Conservation (phyloP, 2,113 vertebrate species). For the Varanus komodoensis region DNA sequence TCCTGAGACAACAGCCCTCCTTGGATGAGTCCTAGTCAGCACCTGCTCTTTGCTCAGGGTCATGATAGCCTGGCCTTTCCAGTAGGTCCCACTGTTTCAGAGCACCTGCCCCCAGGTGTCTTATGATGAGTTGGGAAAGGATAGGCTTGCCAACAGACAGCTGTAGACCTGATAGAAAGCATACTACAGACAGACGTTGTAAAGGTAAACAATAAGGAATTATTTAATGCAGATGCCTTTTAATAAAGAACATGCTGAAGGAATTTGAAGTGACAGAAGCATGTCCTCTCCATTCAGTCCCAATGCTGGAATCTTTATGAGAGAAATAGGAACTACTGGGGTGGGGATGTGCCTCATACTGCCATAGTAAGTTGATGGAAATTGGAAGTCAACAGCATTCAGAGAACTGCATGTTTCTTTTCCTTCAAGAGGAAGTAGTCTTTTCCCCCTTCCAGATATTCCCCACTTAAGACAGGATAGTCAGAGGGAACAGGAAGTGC, state of each 20-base stretch:
- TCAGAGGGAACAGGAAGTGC: neutral
- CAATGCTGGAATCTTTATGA: too few species aligned
- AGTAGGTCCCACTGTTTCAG: too few species aligned
- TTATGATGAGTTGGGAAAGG: too few species aligned
- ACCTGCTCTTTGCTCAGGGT: too few species aligned
- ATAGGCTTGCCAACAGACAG: neutral
- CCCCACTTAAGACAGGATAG: neutral
- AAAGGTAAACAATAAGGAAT: constrained; percentile 32
- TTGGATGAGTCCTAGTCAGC: too few species aligned
- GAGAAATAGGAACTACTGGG: neutral
- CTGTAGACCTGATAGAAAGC: neutral
- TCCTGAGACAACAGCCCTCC: too few species aligned
- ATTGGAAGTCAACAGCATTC: neutral
- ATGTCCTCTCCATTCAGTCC: neutral
- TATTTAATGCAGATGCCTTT: neutral
- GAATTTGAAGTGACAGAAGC: neutral
- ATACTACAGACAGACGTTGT: neutral
- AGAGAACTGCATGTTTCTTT: neutral
- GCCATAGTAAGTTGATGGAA: too few species aligned
- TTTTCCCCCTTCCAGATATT: neutral
- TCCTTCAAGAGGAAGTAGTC: neutral
- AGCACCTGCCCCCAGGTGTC: too few species aligned
- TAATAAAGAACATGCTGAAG: neutral
- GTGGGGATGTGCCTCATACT: neutral
- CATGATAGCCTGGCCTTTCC: too few species aligned